A percentile compares a stretch with the other conserved stretches of the same genome.
Conservation (phyloP, 2,888 invertebrate genomes). For the Limenitis camilla region DNA sequence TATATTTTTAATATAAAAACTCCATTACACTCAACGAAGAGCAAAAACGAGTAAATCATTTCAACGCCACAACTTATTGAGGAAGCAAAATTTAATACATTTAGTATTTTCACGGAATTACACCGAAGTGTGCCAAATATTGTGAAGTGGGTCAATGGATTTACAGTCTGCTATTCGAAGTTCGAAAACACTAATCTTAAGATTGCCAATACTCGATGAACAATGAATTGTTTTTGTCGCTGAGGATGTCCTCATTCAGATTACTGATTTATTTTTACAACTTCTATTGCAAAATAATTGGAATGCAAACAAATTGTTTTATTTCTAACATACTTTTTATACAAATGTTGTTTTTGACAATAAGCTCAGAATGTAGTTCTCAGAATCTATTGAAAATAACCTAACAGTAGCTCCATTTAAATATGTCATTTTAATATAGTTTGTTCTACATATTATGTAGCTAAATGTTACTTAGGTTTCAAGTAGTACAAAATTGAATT, state of each 20-base stretch:
- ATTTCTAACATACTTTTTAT: too few relatives aligned
- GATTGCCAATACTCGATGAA: slow-evolving; percentile 19
- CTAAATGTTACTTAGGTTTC: too few relatives aligned
- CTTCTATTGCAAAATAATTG: background rate
- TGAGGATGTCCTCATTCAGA: background rate
- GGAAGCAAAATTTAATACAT: slow-evolving; percentile 22
- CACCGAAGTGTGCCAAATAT: slow-evolving; percentile 28
- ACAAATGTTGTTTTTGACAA: too few relatives aligned
- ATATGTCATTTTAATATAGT: too few relatives aligned
- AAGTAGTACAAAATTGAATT: too few relatives aligned
- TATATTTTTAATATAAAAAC: slow-evolving; percentile 3
- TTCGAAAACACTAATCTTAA: slow-evolving; percentile 26
- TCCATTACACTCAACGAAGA: slow-evolving; percentile 4
- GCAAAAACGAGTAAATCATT: slow-evolving; percentile 13
- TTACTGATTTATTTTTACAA: background rate
- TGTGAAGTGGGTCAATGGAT: slow-evolving; percentile 30
- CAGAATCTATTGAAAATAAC: too few relatives aligned
- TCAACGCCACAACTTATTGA: slow-evolving; percentile 17
- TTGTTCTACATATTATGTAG: too few relatives aligned
- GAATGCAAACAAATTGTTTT: too few relatives aligned
- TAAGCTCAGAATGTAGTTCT: too few relatives aligned
- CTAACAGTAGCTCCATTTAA: too few relatives aligned
- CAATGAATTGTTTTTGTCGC: slow-evolving; percentile 14
- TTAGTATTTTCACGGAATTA: slow-evolving; percentile 27
- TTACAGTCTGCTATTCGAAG: slow-evolving; percentile 21